Percentiles rank a stretch among this genome's conserved stretches.
These are phyloP conservation scores for Nannoperca australis DNA, from an alignment of 2,797 vertebrate genomes.

Conservation along the genomic window DNA sequence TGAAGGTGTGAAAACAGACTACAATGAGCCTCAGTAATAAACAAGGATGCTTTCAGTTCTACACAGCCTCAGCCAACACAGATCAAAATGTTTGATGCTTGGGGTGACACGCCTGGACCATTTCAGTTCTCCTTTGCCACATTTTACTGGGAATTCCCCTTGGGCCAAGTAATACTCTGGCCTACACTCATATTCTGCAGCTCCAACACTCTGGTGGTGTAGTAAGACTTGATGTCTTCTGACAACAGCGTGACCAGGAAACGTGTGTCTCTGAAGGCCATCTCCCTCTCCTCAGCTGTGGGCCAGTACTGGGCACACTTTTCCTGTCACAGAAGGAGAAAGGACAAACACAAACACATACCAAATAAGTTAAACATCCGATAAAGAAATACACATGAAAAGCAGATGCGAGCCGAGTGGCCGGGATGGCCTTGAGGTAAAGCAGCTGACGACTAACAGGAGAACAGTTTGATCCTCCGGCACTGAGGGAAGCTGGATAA, in stretches of 20 bases:
- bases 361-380: background rate
- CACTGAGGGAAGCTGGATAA: background rate
- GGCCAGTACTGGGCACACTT: constrained; percentile 99
- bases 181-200: constrained; percentile 91
- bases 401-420: background rate
- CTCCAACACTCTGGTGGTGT: constrained; percentile 94
- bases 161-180: constrained; percentile 1
- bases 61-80: background rate
- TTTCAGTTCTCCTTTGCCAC: constrained; percentile 33
- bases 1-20: constrained; percentile 2
- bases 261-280: constrained; percentile 93
- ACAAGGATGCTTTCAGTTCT: background rate
- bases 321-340: constrained; percentile 82
- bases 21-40: background rate
- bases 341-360: background rate
- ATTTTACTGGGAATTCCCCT: constrained; percentile 20
- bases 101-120: background rate
- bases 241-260: constrained; percentile 92
- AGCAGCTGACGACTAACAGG: background rate
- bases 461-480: background rate
- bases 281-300: constrained; percentile 90
- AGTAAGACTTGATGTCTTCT: constrained; percentile 96
- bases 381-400: constrained; percentile 8
- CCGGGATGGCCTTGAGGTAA: background rate
- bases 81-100: background rate